These are phyloP conservation scores for Azemiops feae DNA, from an alignment of 2,113 vertebrate genomes.

Conservation along the genomic window DNA sequence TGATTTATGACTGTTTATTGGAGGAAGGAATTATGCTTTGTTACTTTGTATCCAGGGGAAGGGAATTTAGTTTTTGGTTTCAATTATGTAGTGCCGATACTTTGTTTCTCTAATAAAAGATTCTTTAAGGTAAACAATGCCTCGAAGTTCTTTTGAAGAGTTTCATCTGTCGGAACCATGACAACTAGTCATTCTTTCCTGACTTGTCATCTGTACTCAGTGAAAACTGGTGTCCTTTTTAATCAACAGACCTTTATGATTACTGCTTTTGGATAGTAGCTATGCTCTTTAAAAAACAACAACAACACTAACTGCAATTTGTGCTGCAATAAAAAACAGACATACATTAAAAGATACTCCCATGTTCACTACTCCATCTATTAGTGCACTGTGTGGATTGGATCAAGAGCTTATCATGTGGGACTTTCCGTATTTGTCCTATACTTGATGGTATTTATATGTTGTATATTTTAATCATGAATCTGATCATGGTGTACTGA, in stretches of 20 bases:
- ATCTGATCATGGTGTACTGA: neutral
- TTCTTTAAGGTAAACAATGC: too few relatives aligned
- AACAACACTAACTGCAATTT: neutral
- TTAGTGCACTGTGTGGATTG: neutral
- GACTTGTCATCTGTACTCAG: neutral
- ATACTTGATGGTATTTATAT: neutral
- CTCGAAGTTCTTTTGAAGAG: too few relatives aligned
- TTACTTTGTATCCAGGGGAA: too few relatives aligned
- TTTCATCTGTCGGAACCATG: too few relatives aligned
- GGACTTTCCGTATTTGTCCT: neutral
- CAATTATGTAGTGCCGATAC: too few relatives aligned
- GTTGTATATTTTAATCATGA: neutral
- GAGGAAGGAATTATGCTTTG: too few relatives aligned
- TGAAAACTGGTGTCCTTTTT: neutral
- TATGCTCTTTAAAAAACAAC: neutral
- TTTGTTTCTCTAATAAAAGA: too few relatives aligned
- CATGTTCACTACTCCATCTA: neutral
- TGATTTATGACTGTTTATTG: too few relatives aligned
- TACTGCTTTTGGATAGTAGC: neutral
- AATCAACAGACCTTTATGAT: neutral
- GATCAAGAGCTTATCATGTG: neutral
- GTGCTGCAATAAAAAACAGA: neutral
- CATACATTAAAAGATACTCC: neutral
- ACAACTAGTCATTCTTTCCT: neutral
- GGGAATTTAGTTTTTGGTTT: too few relatives aligned